Evolutionary conservation across 1,140 invertebrate species (phyloP).

Genomic region (Lamellibrachia luymesi): DNA sequence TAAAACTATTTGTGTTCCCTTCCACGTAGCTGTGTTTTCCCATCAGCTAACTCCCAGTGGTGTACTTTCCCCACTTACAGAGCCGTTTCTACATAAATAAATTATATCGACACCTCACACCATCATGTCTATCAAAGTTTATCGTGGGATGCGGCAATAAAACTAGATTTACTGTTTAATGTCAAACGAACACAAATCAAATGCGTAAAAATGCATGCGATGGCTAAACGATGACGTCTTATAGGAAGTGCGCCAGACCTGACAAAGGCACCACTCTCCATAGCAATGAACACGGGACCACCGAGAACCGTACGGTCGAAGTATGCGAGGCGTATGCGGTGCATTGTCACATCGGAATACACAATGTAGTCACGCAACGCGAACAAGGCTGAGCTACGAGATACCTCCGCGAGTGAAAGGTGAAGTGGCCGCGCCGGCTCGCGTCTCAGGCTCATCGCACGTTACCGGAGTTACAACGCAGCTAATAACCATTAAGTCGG

Average conservation of each 20-base stretch:
- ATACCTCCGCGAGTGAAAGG: not conserved
- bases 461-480: not conserved
- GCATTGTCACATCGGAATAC: not conserved
- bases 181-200: not conserved
- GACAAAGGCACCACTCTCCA: not conserved
- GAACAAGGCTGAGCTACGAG: not conserved
- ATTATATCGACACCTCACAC: not conserved
- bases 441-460: no score
- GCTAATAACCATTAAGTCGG: not conserved
- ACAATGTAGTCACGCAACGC: not conserved
- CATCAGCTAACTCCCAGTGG: no score
- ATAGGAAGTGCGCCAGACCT: not conserved
- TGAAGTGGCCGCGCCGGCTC: not conserved
- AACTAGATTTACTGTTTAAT: not conserved
- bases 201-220: no score
- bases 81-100: not conserved
- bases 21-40: no score
- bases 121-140: not conserved
- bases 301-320: not conserved
- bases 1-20: no score
- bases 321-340: not conserved
- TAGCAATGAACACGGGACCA: not conserved
- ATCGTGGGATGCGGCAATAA: not conserved
- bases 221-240: no score
- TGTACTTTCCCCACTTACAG: not conserved